phyloP scores from a whole-genome alignment of 2,888 invertebrate genomes.

The Tetranychus piercei region DNA sequence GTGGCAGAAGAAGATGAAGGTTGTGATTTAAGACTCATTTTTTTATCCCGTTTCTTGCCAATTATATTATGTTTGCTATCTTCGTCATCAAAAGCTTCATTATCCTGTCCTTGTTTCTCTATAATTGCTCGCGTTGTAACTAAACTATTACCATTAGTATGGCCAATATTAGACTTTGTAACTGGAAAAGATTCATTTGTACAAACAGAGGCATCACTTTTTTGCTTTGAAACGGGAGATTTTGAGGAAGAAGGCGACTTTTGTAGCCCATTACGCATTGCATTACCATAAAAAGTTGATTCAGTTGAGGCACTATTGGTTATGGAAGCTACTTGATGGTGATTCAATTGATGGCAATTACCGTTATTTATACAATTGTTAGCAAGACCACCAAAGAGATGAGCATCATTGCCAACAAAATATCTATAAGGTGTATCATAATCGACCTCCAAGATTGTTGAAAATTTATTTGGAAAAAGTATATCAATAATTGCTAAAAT shows the following conservation, averaged over 20 bases:
- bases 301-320: slow-evolving; percentile 8
- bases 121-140: neutral
- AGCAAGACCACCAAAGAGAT: slow-evolving; percentile 17
- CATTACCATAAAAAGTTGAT: slow-evolving; percentile 4
- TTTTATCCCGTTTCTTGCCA: neutral
- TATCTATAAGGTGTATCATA: slow-evolving; percentile 65
- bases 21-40: neutral
- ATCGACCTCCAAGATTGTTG: slow-evolving; percentile 73
- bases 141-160: neutral
- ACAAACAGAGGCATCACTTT: slow-evolving; percentile 8
- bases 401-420: slow-evolving; percentile 26
- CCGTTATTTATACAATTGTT: neutral
- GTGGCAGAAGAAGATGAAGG: neutral
- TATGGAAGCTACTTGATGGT: neutral
- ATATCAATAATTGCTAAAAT: slow-evolving; percentile 50
- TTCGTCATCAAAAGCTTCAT: neutral
- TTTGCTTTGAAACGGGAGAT: neutral
- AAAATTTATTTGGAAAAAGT: slow-evolving; percentile 75
- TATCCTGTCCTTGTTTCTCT: slow-evolving; percentile 1
- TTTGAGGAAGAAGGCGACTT: neutral
- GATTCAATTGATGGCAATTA: neutral
- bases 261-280: neutral
- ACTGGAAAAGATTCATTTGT: slow-evolving; percentile 10
- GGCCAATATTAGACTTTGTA: neutral
- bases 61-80: neutral